Evolutionary conservation across 2,797 vertebrate genomes (phyloP), one percentile per base, ranked within the genome.

Genomic region (Eidolon dupreanum): DNA sequence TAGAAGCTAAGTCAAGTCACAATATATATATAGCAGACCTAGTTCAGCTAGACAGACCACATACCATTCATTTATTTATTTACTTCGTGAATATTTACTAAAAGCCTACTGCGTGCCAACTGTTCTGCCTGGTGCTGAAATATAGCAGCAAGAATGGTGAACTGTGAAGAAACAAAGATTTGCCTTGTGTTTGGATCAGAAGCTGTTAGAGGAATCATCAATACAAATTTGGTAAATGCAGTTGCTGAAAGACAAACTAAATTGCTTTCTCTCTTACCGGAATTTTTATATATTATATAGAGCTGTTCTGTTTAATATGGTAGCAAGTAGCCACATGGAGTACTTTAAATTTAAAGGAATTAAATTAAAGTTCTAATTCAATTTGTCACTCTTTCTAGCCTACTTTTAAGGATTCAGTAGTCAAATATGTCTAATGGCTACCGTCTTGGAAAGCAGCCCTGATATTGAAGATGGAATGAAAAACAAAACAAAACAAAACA

Each of bases 261-360:
- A 71, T 19, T 36, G 41, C 8, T 74, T 91, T 90, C 51, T 63
- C 20, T 87, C 11, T 59, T 61, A 71, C 10, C 17, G 71, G 20
- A 88, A 46, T 61, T 36, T 41, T 70, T 38, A 55, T 43, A 36
- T 88, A 68, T 41, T 79, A 36, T 38, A 33, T 38, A 43, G 24
- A 71, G 6, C 55, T 92, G 24, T n/a, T 95, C 2, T 90, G 8
- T 51, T 31, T 22, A 92, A 4, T 93, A 33, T 63, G 22, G 11
- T 10, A 41, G 36, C 38, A 33, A 82, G 28, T 63, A 31, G 41
- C 12, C 22, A 55, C 26, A 36, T 31, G 15, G 1, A 33, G 6
- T 28, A 49, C 20, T 92, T 92, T 49, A 88, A 46, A 66, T 93
- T 91, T 91, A 82, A 82, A 77, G 74, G 26, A 95, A 87, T 61